Conservation (phyloP, 2,888 invertebrate species). For the Germaria angustata region DNA sequence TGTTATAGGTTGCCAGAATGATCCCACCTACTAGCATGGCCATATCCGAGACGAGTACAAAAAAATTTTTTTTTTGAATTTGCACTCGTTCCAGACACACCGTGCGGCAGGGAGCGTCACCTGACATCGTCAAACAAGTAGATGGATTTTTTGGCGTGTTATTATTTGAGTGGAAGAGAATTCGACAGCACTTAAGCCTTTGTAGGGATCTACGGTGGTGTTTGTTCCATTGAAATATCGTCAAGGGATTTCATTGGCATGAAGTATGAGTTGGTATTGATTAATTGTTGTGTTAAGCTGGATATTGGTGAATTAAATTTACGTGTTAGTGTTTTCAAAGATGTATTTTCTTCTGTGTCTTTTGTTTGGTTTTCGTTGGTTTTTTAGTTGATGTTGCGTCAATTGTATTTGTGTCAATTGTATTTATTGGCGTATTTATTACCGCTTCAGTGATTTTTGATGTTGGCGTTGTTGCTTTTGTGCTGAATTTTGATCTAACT, state of each 20-base stretch:
- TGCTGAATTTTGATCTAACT: too few relatives aligned
- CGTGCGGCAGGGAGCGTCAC: too few relatives aligned
- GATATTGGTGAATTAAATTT: slow-evolving; percentile 22
- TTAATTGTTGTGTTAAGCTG: slow-evolving; percentile 12
- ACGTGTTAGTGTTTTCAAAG: background rate
- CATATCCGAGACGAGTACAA: too few relatives aligned
- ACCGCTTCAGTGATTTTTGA: background rate
- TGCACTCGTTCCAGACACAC: too few relatives aligned
- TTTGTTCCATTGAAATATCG: background rate
- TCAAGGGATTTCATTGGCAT: background rate
- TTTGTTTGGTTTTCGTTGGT: slow-evolving; percentile 2
- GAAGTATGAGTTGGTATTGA: slow-evolving; percentile 1
- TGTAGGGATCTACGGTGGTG: background rate
- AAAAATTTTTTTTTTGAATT: too few relatives aligned
- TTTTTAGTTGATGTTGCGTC: too few relatives aligned
- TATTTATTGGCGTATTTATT: too few relatives aligned
- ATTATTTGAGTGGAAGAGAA: background rate
- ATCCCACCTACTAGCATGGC: too few relatives aligned
- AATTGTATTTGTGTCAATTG: too few relatives aligned
- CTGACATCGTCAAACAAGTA: too few relatives aligned
- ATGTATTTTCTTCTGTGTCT: background rate
- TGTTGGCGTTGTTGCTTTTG: background rate
- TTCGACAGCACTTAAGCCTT: background rate
- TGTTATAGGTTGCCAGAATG: too few relatives aligned
- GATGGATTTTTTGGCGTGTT: background rate